phyloP scores from a whole-genome alignment of 37 sponge, comb jelly and placozoan species.

The Spongilla lacustris region DNA sequence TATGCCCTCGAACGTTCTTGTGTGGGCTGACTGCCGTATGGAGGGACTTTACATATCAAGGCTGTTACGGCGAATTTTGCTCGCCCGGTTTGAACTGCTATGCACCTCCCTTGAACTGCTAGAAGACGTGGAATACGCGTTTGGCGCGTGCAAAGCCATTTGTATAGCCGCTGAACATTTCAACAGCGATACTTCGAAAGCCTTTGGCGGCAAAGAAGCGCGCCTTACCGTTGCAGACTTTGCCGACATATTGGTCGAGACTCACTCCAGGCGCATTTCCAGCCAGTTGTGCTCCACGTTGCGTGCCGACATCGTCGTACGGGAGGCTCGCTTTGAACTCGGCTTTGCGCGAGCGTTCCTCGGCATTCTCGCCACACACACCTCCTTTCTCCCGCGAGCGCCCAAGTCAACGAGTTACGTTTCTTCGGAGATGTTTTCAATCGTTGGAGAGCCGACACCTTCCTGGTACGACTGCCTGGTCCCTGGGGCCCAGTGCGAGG shows the following conservation, averaged over 20 bases:
- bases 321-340: slow-evolving; percentile 10
- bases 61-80: slow-evolving; percentile 13
- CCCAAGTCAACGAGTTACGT: slow-evolving; percentile 17
- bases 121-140: slow-evolving; percentile 30
- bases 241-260: background rate
- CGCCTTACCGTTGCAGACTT: slow-evolving; percentile 16
- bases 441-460: background rate
- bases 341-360: slow-evolving; percentile 6
- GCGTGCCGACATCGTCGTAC: background rate
- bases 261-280: background rate
- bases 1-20: background rate
- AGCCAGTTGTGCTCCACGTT: background rate
- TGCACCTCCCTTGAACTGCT: slow-evolving; percentile 21
- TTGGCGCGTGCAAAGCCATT: slow-evolving; percentile 8
- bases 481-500: slow-evolving; percentile 39
- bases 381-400: background rate
- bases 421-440: slow-evolving; percentile 27
- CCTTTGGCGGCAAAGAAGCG: background rate
- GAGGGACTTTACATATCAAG: background rate
- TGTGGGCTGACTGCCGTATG: background rate
- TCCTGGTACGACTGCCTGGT: slow-evolving; percentile 38
- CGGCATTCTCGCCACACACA: slow-evolving; percentile 29
- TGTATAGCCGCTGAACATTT: background rate
- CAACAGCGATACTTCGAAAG: background rate
- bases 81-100: slow-evolving; percentile 37